Evolutionary conservation across 2,888 invertebrate genomes (phyloP).

Genomic region (Parthenolecanium corni): DNA sequence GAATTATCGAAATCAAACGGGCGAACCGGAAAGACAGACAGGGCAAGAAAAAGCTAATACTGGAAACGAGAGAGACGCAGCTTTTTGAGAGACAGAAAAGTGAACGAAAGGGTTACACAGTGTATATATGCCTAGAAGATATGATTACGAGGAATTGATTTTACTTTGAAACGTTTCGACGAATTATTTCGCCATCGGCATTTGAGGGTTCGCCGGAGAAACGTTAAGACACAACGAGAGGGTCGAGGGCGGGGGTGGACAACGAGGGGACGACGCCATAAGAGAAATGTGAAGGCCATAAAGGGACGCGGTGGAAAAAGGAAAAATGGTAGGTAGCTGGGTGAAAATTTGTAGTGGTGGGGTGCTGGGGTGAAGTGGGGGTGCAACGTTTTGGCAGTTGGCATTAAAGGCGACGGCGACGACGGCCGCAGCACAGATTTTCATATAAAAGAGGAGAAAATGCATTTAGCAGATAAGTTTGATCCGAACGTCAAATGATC

Average conservation of each 20-base stretch:
- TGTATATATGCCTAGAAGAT: slow-evolving; percentile 19
- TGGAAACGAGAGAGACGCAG: not conserved
- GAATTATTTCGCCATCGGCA: slow-evolving; percentile 28
- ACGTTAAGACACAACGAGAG: not conserved
- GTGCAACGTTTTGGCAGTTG: slow-evolving; percentile 4
- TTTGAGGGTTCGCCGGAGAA: slow-evolving; percentile 21
- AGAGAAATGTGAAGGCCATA: not conserved
- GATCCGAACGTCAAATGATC: slow-evolving; percentile 27
- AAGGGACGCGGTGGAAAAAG: too few species aligned
- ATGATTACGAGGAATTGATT: slow-evolving; percentile 29
- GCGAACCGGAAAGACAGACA: slow-evolving; percentile 2
- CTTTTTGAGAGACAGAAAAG: not conserved
- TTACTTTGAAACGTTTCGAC: slow-evolving; percentile 28
- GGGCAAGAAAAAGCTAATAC: not conserved
- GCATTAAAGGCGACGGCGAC: slow-evolving; percentile 11
- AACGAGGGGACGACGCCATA: slow-evolving; percentile 7
- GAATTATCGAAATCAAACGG: not conserved
- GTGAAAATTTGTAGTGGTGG: too few species aligned
- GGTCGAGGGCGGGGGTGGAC: not conserved
- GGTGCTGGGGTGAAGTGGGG: too few species aligned
- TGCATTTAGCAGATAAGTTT: slow-evolving; percentile 28
- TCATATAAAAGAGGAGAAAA: slow-evolving; percentile 24
- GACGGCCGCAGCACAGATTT: not conserved
- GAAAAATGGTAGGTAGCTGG: too few species aligned
- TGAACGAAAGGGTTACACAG: slow-evolving; percentile 14